phyloP scores from a whole-genome alignment of 2,888 invertebrate species.

The Fabriciana adippe region DNA sequence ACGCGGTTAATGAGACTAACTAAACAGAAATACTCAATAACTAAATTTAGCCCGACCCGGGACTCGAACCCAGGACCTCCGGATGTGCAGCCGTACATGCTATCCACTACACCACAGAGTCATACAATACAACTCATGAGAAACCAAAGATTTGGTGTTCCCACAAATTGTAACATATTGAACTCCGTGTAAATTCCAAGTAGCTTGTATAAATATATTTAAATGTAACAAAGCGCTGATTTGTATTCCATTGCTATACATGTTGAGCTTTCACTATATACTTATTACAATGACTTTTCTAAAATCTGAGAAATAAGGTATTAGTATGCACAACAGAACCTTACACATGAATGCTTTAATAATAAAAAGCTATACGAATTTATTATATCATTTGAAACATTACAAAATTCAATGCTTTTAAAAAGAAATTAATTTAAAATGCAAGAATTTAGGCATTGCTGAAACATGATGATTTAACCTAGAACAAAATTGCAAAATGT shows the following conservation, averaged over 20 bases:
- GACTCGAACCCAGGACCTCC: too few relatives aligned
- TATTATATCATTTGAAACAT: constrained; percentile 3
- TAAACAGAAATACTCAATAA: too few relatives aligned
- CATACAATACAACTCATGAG: not conserved
- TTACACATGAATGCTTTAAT: not conserved
- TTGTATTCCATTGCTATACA: constrained; percentile 20
- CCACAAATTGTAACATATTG: not conserved
- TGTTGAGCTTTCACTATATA: constrained; percentile 11
- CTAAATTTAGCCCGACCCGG: too few relatives aligned
- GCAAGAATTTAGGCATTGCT: constrained; percentile 25
- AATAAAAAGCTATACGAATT: not conserved
- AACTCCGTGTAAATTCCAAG: constrained; percentile 1
- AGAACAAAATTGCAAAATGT: constrained; percentile 26
- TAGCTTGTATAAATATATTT: not conserved
- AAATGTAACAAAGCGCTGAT: constrained; percentile 17
- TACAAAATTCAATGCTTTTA: not conserved
- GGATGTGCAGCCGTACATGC: too few relatives aligned
- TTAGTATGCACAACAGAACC: constrained; percentile 21
- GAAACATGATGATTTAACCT: constrained; percentile 27
- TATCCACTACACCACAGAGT: too few relatives aligned
- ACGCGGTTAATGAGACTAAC: too few relatives aligned
- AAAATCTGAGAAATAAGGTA: constrained; percentile 12
- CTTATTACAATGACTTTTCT: constrained; percentile 7
- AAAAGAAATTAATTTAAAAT: constrained; percentile 24
- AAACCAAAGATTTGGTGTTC: not conserved